Evolutionary conservation across 2,888 invertebrate genomes (phyloP).

Genomic region (Tinea semifulvella): DNA sequence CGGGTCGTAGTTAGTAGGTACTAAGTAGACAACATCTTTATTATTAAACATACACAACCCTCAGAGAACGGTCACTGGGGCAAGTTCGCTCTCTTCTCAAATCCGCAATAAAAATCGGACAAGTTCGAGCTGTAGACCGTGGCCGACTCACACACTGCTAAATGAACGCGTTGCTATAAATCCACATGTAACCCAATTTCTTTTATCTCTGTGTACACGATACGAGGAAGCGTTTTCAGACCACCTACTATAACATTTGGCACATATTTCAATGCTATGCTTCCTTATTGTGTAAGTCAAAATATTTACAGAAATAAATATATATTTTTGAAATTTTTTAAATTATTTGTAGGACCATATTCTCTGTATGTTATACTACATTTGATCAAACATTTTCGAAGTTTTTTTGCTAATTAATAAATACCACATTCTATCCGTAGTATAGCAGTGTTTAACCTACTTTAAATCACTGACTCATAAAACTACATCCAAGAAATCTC

Average conservation of each 20-base stretch:
- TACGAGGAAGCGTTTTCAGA: conserved; percentile 7
- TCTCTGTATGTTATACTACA: too few relatives aligned
- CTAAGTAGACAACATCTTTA: conserved; percentile 27
- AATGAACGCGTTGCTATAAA: conserved; percentile 13
- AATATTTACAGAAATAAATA: background rate
- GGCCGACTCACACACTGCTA: conserved; percentile 24
- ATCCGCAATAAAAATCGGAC: conserved; percentile 58
- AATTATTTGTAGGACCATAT: too few relatives aligned
- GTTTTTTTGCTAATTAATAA: too few relatives aligned
- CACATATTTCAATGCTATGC: background rate
- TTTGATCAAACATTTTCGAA: too few relatives aligned
- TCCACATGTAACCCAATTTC: conserved; percentile 12
- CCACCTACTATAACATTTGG: conserved; percentile 9
- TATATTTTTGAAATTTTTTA: background rate
- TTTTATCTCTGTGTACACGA: conserved; percentile 9
- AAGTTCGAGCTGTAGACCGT: conserved; percentile 54
- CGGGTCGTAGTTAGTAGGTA: conserved; percentile 32
- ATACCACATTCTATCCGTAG: too few relatives aligned
- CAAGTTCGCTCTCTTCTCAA: conserved; percentile 58
- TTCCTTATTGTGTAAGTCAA: background rate
- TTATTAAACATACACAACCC: conserved; percentile 47
- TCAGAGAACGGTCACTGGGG: conserved; percentile 46
- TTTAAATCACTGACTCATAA: too few relatives aligned
- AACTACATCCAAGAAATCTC: too few relatives aligned
- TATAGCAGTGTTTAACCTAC: too few relatives aligned